Conservation (phyloP, 1,140 invertebrate genomes). For the Elysia chlorotica region DNA sequence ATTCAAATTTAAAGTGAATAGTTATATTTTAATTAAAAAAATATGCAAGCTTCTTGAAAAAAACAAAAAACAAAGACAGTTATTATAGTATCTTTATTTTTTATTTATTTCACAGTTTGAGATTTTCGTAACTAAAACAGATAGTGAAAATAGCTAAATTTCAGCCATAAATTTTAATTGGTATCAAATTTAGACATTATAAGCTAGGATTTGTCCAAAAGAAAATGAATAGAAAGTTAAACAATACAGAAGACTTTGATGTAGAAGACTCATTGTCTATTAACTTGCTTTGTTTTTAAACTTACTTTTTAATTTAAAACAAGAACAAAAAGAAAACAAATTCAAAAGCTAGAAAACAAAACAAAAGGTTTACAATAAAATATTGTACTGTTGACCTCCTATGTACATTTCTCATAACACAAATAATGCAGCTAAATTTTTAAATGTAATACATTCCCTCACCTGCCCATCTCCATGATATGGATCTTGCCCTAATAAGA, state of each 20-base stretch:
- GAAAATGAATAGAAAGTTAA: no score
- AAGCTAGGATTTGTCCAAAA: no score
- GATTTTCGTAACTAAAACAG: background rate
- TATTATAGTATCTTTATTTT: background rate
- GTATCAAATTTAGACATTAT: no score
- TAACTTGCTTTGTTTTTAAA: no score
- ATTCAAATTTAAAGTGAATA: background rate
- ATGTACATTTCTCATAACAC: background rate
- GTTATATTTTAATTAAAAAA: background rate
- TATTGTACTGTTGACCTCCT: background rate
- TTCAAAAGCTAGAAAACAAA: background rate
- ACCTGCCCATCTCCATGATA: conserved; percentile 68
- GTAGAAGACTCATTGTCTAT: no score
- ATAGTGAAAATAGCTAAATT: background rate
- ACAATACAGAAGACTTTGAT: no score
- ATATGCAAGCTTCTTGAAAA: background rate
- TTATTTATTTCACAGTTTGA: background rate
- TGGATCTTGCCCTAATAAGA: conserved; percentile 71
- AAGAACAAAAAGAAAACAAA: background rate
- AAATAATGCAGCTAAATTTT: background rate
- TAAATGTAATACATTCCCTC: background rate
- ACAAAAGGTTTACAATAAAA: background rate
- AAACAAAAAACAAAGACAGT: background rate
- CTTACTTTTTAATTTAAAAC: background rate
- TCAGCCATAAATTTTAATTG: no score